phyloP scores from a whole-genome alignment of 2,797 vertebrate genomes.

The Cryptoblepharus egeriae region DNA sequence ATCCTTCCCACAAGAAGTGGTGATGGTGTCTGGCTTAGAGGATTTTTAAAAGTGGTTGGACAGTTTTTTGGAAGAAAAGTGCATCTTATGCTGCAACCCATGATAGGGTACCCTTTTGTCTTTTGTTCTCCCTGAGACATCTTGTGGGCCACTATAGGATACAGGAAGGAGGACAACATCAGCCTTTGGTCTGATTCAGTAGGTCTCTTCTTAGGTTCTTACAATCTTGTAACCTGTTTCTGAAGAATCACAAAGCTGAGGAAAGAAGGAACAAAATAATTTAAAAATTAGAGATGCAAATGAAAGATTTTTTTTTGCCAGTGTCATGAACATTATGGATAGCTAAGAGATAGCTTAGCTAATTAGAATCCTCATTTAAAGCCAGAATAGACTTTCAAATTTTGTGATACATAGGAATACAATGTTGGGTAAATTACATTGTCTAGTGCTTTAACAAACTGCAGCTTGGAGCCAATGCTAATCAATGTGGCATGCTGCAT shows the following conservation, averaged over 20 bases:
- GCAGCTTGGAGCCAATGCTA: slow-evolving; percentile 28
- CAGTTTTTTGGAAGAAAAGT: too few species aligned
- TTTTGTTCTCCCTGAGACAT: too few species aligned
- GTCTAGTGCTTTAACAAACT: slow-evolving; percentile 2
- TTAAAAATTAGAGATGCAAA: slow-evolving; percentile 1
- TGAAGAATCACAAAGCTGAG: background rate
- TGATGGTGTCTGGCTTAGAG: too few species aligned
- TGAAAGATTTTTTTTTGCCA: background rate
- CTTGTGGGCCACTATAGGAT: too few species aligned
- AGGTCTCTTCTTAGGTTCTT: too few species aligned
- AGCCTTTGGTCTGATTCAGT: too few species aligned
- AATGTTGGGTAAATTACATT: slow-evolving; percentile 25
- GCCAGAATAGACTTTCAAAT: background rate
- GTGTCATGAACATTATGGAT: background rate
- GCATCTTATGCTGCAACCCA: too few species aligned
- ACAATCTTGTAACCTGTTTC: too few species aligned
- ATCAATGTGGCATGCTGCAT: background rate
- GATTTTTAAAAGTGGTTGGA: too few species aligned
- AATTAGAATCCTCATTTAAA: background rate
- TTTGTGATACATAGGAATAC: background rate
- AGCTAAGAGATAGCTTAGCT: background rate
- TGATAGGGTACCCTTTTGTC: too few species aligned
- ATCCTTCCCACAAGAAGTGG: too few species aligned
- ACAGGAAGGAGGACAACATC: too few species aligned
- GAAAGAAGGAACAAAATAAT: background rate